Conservation (phyloP, 2,113 vertebrate genomes). For the Protomyctophum bolini region DNA sequence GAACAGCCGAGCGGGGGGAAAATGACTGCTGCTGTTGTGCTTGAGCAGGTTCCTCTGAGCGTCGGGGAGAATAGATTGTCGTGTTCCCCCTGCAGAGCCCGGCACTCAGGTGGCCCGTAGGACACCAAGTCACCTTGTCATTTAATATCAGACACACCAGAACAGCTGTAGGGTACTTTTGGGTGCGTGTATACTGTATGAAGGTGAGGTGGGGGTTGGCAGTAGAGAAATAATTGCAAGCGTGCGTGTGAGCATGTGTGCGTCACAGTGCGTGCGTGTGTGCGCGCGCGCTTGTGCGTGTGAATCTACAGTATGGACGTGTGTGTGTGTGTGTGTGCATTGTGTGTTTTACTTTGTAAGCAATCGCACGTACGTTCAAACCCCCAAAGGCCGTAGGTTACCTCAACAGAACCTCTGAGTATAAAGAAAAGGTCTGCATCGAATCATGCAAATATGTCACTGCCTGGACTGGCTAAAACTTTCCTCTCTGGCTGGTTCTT, state of each 20-base stretch:
- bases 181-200: conserved; percentile 35
- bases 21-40: conserved; percentile 69
- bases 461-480: conserved; percentile 49
- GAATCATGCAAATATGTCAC: conserved; percentile 71
- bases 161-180: conserved; percentile 68
- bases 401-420: conserved; percentile 29
- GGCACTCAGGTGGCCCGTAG: conserved; percentile 72
- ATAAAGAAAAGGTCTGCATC: conserved; percentile 62
- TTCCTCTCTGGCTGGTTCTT: conserved; percentile 46
- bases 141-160: conserved; percentile 64
- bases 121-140: conserved; percentile 75
- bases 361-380: conserved; percentile 44
- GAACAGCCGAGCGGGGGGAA: conserved; percentile 46
- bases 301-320: background rate
- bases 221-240: conserved; percentile 41
- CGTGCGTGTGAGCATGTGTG: conserved; percentile 11
- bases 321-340: conserved; percentile 18
- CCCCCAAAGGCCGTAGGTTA: conserved; percentile 33
- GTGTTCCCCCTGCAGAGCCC: conserved; percentile 42
- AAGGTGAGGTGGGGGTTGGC: conserved; percentile 38
- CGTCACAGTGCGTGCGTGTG: conserved; percentile 6
- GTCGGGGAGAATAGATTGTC: conserved; percentile 64
- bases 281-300: background rate
- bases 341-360: too few relatives aligned
- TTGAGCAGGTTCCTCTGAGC: conserved; percentile 65